A percentile compares a stretch with the other conserved stretches of the same genome.
Conservation (phyloP, 2,888 invertebrate species). For the Hemistola chrysoprasaria region DNA sequence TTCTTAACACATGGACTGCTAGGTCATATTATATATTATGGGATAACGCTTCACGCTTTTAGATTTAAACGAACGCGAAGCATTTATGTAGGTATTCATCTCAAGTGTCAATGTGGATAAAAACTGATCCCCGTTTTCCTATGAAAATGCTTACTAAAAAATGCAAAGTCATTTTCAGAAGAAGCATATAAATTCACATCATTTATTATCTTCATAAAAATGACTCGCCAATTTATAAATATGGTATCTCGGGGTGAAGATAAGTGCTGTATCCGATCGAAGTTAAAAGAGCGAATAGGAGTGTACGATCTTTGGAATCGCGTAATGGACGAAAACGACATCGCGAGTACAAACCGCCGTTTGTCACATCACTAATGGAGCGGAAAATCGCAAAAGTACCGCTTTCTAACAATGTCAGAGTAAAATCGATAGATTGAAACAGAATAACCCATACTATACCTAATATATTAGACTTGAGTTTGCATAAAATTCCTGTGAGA, state of each 20-base stretch:
- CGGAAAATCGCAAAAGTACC: constrained; percentile 70
- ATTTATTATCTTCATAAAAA: constrained; percentile 27
- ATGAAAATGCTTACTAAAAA: constrained; percentile 6
- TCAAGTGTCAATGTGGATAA: constrained; percentile 10
- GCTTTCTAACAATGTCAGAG: constrained; percentile 58
- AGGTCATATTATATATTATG: background rate
- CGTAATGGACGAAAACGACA: constrained; percentile 73
- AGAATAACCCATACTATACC: constrained; percentile 54
- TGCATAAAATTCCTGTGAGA: constrained; percentile 26
- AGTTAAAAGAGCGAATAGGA: constrained; percentile 65
- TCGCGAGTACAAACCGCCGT: constrained; percentile 69
- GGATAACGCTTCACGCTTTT: background rate
- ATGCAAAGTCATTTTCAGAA: constrained; percentile 17
- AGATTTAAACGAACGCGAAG: background rate
- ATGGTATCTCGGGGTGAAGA: constrained; percentile 35
- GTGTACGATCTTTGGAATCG: constrained; percentile 67
- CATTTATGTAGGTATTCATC: constrained; percentile 3
- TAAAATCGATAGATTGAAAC: constrained; percentile 61
- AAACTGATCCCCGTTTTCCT: constrained; percentile 4
- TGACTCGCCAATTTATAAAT: constrained; percentile 28
- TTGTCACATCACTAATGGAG: constrained; percentile 75
- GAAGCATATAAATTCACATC: constrained; percentile 17
- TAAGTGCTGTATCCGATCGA: constrained; percentile 54
- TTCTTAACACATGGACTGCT: too few species aligned
- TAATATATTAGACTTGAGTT: constrained; percentile 44